Base-by-base conservation (phyloP, 2,113 vertebrate species). In the Peromyscus maniculatus region DNA sequence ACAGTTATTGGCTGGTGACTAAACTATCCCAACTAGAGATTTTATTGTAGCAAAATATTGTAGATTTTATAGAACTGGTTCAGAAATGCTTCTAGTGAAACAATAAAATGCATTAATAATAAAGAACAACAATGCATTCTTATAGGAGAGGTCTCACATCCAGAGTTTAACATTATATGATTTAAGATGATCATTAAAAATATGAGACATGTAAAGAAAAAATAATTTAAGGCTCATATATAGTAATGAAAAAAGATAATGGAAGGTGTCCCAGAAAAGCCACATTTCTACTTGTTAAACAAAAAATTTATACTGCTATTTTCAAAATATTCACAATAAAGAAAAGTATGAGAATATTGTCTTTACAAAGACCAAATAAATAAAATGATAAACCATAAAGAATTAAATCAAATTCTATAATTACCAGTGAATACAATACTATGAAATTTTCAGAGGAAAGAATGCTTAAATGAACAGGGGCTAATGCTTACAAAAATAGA, bases 251-350 rank as follows among this genome's bases (percentile, higher is more conserved):
- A 62, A 49, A 6, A 26, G 19, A 64, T 21, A 64, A 64, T 64
- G 62, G 12, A 59, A 69, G 13, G 8, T 59, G 1, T 62, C 4
- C 19, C 15, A 84, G 31, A 19, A 8, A 31, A 78, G 4, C 16
- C 21, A 90, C 3, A 78, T 16, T 78, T 93, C 15, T 62, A 39
- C 12, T 78, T 86, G 39, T 9, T 31, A 52, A 64, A 64, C 62
- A 24, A 33, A 67, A 3, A 49, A 82, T 46, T 66, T 2, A 22
- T 36, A 62, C 24, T 3, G 15, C 22, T 72, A 36, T 71, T 79
- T 90, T 90, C 33, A 93, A 83, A 67, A 69, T 69, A 36, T 69
- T 57, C n/a, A 84, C 64, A 90, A 49, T 89, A 7, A 72, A 82
- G 4, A 43, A 79, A 79, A 36, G 1, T 15, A 13, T 74, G 16